phyloP scores from a whole-genome alignment of 2,888 invertebrate species.

The Lottia gigantea region DNA sequence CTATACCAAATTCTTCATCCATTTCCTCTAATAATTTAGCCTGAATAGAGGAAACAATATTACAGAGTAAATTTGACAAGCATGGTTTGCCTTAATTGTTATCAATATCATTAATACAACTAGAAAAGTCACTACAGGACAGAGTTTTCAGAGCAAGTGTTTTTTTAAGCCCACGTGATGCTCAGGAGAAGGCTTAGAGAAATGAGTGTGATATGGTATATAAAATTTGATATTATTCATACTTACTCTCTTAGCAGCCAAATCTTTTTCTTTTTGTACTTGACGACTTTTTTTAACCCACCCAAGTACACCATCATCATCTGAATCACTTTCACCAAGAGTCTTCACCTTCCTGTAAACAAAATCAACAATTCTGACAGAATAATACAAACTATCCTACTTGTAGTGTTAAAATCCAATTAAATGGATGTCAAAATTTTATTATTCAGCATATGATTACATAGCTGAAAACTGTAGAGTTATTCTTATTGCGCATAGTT shows the following conservation, averaged over 20 bases:
- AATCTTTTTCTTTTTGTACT: constrained; percentile 81
- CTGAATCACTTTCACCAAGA: constrained; percentile 74
- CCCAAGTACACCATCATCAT: constrained; percentile 74
- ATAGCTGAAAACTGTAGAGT: too few relatives aligned
- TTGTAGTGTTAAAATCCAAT: too few relatives aligned
- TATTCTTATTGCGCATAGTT: too few relatives aligned
- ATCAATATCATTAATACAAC: too few relatives aligned
- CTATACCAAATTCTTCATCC: constrained; percentile 93
- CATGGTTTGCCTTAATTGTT: too few relatives aligned
- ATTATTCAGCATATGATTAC: too few relatives aligned
- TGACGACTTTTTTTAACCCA: constrained; percentile 89
- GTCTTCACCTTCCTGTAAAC: constrained; percentile 60
- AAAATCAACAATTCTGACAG: neutral
- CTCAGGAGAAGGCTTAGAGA: too few relatives aligned
- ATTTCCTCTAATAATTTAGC: constrained; percentile 94
- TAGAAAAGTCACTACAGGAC: too few relatives aligned
- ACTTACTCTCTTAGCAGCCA: constrained; percentile 84
- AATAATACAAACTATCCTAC: too few relatives aligned
- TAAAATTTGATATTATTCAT: neutral
- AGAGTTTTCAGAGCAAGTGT: too few relatives aligned
- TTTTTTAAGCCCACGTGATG: too few relatives aligned
- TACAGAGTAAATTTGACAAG: neutral
- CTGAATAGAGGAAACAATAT: constrained; percentile 67
- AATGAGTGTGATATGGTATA: neutral
- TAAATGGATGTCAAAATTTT: too few relatives aligned